Evolutionary conservation across 2,888 invertebrate genomes (phyloP).

Genomic region (Philhelius pedissequus): DNA sequence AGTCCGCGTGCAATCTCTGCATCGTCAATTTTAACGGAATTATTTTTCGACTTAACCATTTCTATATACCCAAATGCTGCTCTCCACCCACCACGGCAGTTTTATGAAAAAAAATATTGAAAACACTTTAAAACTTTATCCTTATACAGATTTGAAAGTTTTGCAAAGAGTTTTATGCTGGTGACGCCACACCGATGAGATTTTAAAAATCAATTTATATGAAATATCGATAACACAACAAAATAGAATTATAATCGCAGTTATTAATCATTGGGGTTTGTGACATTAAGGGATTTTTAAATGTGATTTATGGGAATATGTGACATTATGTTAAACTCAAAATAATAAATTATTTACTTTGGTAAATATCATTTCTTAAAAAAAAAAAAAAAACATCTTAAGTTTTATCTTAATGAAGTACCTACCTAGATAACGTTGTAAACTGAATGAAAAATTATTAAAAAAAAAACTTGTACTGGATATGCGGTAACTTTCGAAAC

Average conservation of each 20-base stretch:
- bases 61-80: neutral
- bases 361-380: neutral
- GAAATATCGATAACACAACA: neutral
- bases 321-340: neutral
- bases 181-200: neutral
- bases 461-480: too few relatives aligned
- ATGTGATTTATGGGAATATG: neutral
- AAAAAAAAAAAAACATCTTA: neutral
- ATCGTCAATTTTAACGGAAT: constrained; percentile 38
- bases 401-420: too few relatives aligned
- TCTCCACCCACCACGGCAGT: neutral
- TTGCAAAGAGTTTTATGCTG: neutral
- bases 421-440: too few relatives aligned
- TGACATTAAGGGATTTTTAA: neutral
- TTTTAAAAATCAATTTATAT: constrained; percentile 5
- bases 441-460: too few relatives aligned
- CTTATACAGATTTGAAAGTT: constrained; percentile 12
- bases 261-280: neutral
- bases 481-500: too few relatives aligned
- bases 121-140: constrained; percentile 44
- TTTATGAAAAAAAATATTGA: neutral
- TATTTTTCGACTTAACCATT: constrained; percentile 10
- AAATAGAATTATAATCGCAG: neutral
- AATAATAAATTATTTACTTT: neutral
- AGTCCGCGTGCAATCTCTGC: constrained; percentile 12